Percentiles rank a stretch among this genome's conserved stretches.
phyloP scores from a whole-genome alignment of 2,888 invertebrate genomes.

The Meloe dianella region DNA sequence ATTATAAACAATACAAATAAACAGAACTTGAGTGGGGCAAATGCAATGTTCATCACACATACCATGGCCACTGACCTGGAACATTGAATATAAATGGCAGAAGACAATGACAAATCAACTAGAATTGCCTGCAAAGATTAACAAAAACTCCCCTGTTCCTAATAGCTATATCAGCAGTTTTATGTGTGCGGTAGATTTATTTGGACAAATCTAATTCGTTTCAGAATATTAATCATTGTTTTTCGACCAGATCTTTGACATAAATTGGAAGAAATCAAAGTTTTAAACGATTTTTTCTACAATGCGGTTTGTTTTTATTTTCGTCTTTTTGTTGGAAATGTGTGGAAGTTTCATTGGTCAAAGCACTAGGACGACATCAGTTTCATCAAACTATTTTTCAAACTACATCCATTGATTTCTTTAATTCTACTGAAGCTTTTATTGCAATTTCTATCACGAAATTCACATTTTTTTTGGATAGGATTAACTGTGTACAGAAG shows the following conservation, averaged over 20 bases:
- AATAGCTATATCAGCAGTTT: background rate
- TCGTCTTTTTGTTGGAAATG: slow-evolving; percentile 27
- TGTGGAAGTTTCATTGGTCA: slow-evolving; percentile 30
- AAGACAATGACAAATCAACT: slow-evolving; percentile 51
- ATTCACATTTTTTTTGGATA: background rate
- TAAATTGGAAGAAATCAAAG: background rate
- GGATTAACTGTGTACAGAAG: background rate
- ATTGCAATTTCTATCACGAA: background rate
- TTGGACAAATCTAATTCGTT: slow-evolving; percentile 1
- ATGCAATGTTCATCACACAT: slow-evolving; percentile 1
- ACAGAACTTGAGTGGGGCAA: background rate
- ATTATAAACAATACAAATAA: background rate
- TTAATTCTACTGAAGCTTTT: background rate
- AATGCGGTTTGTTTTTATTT: slow-evolving; percentile 13
- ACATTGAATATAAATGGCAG: slow-evolving; percentile 46
- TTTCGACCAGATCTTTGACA: background rate
- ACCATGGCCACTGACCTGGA: slow-evolving; percentile 42
- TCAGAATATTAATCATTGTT: slow-evolving; percentile 6
- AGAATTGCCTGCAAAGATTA: slow-evolving; percentile 25
- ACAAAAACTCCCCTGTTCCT: background rate
- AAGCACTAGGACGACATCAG: background rate
- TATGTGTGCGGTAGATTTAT: background rate
- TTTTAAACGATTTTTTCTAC: background rate
- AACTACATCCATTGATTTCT: background rate
- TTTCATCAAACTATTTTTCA: background rate